Conservation (phyloP, 92 coral and sea anemone genomes). For the Heteractis magnifica region DNA sequence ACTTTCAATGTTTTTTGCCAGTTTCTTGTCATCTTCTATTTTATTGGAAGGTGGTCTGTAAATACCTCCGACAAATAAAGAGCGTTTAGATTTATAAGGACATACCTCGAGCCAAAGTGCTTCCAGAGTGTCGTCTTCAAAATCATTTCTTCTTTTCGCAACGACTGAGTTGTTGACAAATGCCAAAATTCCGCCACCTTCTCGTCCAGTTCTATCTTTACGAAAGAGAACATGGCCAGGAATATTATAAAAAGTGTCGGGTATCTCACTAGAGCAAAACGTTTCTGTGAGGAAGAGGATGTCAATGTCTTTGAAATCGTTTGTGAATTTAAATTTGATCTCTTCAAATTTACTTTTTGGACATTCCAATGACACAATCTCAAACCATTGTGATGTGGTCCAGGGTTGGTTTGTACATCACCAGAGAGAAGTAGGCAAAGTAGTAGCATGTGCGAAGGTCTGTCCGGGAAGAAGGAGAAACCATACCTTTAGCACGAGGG, state of each 20-base stretch:
- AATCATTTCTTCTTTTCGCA: constrained; percentile 11
- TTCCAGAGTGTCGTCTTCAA: not conserved
- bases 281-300: constrained; percentile 20
- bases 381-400: constrained; percentile 6
- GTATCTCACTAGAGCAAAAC: constrained; percentile 2
- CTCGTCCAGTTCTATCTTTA: constrained; percentile 24
- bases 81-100: constrained; percentile 20
- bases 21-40: not conserved
- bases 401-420: constrained; percentile 7
- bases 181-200: constrained; percentile 23
- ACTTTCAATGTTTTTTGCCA: constrained; percentile 7
- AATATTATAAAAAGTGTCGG: constrained; percentile 20
- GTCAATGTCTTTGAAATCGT: not conserved
- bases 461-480: too few relatives aligned
- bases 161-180: constrained; percentile 7
- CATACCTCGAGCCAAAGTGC: constrained; percentile 21
- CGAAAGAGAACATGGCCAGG: constrained; percentile 31
- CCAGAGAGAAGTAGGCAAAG: too few relatives aligned
- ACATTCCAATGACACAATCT: constrained; percentile 18
- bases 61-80: constrained; percentile 2
- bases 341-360: constrained; percentile 14
- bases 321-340: not conserved
- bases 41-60: not conserved
- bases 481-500: too few relatives aligned
- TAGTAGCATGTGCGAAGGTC: too few relatives aligned